Evolutionary conservation across 2,113 vertebrate species (phyloP), one percentile per base, ranked within the genome.

Genomic region (Protobothrops flavoviridis): DNA sequence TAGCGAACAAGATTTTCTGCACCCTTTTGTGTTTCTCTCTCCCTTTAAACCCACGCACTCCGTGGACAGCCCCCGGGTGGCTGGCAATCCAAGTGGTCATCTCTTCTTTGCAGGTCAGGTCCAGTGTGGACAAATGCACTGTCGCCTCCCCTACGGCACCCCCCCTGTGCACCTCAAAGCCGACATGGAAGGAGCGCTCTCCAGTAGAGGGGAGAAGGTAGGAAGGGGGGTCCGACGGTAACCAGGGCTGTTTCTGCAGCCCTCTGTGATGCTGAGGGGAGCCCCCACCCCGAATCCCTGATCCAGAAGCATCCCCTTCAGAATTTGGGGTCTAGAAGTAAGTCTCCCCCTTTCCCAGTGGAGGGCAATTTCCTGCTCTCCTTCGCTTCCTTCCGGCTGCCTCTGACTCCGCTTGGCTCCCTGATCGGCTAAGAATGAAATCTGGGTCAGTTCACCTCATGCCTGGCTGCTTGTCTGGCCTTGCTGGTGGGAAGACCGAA

Each of bases 121-220:
- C 97, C 98, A 98, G 97, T 98, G 98, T 93, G 98, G 98, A 95
- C 98, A 98, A 97, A 97, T 98, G 97, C 98, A 98, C 97, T 98
- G 98, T 96, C 97, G 98, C 95, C 98, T 98, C 90, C 98, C 98
- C 96, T 98, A 98, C 96, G 98, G 97, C 90, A 98, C 97, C 69
- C 98, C 98, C 91, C 98, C 98, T 11, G 98, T 98, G 97, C 98
- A 98, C 97, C 98, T 98, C 97, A 98, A 98, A 96, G 98, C 98
- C 86, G 98, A 98, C 96, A 97, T 98, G 98, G 98, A 98, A 97
- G 98, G 98, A 96, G 97, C 98, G 43, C 97, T 98, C 85, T 97
- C 98, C 93, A 98, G 94, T 89, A 96, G 98, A 97, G 98, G 97
- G 94, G 98, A 98, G 96, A 98, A 98, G 98, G 98, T 98, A 98